Conservation (phyloP, 2,888 invertebrate species). For the Hypercompe scribonia region DNA sequence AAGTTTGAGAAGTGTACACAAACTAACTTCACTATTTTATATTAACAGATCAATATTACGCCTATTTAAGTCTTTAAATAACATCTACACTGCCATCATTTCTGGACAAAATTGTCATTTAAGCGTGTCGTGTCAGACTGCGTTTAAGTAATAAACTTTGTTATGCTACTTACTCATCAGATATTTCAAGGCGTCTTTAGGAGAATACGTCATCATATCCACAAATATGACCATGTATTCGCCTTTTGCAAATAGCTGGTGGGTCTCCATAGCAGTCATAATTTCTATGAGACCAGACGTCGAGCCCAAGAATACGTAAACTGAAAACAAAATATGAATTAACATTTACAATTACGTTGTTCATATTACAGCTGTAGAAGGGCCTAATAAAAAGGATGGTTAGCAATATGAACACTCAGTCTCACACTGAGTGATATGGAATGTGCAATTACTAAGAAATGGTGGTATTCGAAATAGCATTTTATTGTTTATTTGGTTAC, state of each 20-base stretch:
- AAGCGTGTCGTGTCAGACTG: not conserved
- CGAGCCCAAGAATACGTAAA: constrained; percentile 97
- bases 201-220: constrained; percentile 95
- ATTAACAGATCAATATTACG: not conserved
- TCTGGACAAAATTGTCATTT: not conserved
- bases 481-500: not conserved
- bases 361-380: not conserved
- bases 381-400: not conserved
- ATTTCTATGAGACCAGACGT: constrained; percentile 95
- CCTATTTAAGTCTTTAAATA: not conserved
- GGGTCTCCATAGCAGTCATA: constrained; percentile 96
- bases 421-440: not conserved
- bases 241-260: constrained; percentile 94
- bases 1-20: too few species aligned
- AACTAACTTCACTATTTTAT: too few species aligned
- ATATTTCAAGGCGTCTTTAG: constrained; percentile 91
- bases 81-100: not conserved
- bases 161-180: constrained; percentile 89
- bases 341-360: not conserved
- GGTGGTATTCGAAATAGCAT: not conserved
- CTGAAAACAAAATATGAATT: constrained; percentile 84
- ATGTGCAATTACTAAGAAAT: not conserved
- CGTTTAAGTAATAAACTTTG: not conserved
- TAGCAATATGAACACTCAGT: not conserved
- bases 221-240: constrained; percentile 98